Evolutionary conservation across 2,113 vertebrate genomes (phyloP).

Genomic region (Jacana jacana): DNA sequence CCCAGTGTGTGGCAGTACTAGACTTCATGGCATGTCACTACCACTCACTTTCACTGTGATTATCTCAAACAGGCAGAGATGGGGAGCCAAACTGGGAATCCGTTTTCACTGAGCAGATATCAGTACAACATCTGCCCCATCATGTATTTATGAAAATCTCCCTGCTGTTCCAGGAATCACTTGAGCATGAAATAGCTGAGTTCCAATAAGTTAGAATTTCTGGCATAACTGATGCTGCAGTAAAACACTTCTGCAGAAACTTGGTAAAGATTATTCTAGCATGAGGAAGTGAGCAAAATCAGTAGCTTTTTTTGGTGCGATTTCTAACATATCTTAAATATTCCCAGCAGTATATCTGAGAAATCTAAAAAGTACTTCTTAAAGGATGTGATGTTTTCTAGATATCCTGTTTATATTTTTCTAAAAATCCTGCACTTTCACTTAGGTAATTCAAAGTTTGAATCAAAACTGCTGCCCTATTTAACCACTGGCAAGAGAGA

Average conservation of each 20-base stretch:
- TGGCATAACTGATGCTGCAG: neutral
- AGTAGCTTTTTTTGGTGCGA: neutral
- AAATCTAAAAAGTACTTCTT: neutral
- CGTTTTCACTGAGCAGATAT: neutral
- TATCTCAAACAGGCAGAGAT: slow-evolving; percentile 5
- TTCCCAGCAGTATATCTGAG: neutral
- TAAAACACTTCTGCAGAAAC: neutral
- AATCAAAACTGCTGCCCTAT: neutral
- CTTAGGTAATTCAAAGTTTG: neutral
- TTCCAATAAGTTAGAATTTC: neutral
- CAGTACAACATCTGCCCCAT: slow-evolving; percentile 6
- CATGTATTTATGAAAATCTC: neutral
- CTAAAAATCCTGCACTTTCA: neutral
- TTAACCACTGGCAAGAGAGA: neutral
- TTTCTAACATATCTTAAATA: neutral
- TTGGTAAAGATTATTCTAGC: neutral
- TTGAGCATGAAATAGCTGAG: slow-evolving; percentile 10
- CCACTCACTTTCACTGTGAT: neutral
- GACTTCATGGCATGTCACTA: neutral
- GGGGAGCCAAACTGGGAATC: neutral
- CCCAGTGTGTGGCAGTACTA: slow-evolving; percentile 3
- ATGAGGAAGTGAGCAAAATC: neutral
- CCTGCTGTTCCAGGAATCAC: slow-evolving; percentile 11
- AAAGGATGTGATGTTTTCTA: neutral
- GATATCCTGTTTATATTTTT: neutral